Base-by-base conservation (phyloP, 1,140 invertebrate genomes). In the Dinoponera quadriceps region DNA sequence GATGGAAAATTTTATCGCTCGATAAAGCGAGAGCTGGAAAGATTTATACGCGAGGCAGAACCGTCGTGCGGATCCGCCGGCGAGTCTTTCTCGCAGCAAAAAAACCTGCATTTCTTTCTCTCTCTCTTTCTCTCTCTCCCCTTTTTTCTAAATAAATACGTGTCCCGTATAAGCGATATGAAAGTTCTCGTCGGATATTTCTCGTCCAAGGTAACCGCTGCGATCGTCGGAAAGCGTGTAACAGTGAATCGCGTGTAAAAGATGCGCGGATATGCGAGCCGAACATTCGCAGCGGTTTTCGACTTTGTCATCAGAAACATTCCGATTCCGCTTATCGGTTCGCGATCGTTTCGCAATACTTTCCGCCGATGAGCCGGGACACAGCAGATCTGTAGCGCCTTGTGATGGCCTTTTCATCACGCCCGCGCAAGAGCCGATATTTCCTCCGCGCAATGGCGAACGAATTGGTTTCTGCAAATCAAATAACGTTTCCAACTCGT, bases 391-490 rank as follows among this genome's bases (percentile, higher is more conserved):
- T 3, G 11, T 14, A 27, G 3, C 29, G 9, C 20, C 49, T 78
- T 78, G 18, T 55, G 63, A 68, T 78, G 44, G 49, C 48, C 44
- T 77, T 77, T 77, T 20, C 51, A 77, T 77, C 74, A 55, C 22
- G 55, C 55, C 63, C 33, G 27, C 20, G 49, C 22, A 29, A 20
- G 29, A 25, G 49, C 44, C 29, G 22, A 57, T 78, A 55, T 27
- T 78, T 78, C 49, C 13, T 49, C 7, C 9, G 49, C 20, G 33
- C 60, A 44, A 77, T 77, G 29, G 48, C 48, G 68, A 78, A 78
- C 29, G 29, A 78, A 78, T 69, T 55, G 73, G 27, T 78, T 55
- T 78, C 20, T 68, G 65, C 29, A 54, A 78, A 78, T 68, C 63
- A 78, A 78, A 69, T 78, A 68, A 68, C 49, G 18, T 20, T 78